Percentiles rank a stretch among this genome's conserved stretches.
phyloP scores from a whole-genome alignment of 2,797 vertebrate species.

The Sylvia borin region DNA sequence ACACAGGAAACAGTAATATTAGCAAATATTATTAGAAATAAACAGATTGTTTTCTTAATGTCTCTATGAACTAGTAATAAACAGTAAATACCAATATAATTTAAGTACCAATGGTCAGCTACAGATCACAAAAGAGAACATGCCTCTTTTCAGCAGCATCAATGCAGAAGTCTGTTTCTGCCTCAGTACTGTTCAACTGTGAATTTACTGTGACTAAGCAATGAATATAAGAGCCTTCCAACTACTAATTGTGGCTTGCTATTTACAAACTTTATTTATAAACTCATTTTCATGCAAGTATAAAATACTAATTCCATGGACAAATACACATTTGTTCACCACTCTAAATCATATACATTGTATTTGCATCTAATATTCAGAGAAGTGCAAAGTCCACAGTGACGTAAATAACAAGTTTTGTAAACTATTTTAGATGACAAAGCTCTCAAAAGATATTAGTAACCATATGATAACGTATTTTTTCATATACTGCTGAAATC shows the following conservation, averaged over 20 bases:
- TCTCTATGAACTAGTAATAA: background rate
- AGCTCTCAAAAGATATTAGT: conserved; percentile 29
- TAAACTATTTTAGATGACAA: conserved; percentile 33
- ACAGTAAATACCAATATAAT: background rate
- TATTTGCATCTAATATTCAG: conserved; percentile 58
- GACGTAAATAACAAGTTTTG: conserved; percentile 46
- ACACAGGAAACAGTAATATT: background rate
- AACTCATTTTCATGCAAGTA: conserved; percentile 62
- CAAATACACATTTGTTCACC: conserved; percentile 56
- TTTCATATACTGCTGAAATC: conserved; percentile 24
- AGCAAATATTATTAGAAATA: background rate
- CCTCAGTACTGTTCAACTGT: background rate
- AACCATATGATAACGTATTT: background rate
- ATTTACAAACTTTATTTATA: conserved; percentile 67
- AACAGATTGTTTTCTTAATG: background rate
- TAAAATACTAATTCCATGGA: conserved; percentile 58
- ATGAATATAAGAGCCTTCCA: conserved; percentile 28
- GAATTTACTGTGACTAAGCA: background rate
- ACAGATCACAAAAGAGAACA: background rate
- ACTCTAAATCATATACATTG: conserved; percentile 52
- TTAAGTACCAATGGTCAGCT: background rate
- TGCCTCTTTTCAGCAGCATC: background rate
- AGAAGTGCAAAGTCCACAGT: conserved; percentile 69
- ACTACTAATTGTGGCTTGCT: conserved; percentile 29
- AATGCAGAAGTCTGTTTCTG: background rate